Conservation (phyloP, 1,140 invertebrate species). For the Caerostris darwini region DNA sequence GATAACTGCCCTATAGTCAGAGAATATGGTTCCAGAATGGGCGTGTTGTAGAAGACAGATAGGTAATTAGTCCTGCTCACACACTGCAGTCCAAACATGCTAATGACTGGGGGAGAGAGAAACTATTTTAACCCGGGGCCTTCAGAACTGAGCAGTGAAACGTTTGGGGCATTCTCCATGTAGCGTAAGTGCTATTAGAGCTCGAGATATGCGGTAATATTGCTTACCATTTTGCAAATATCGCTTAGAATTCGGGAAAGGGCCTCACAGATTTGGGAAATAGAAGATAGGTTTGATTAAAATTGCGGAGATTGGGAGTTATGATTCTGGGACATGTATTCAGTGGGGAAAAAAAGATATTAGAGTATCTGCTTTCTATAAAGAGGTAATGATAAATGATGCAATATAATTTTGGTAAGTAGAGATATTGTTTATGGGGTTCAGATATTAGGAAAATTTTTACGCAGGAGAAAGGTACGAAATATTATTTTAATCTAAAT, state of each 20-base stretch:
- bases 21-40: conserved; percentile 57
- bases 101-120: conserved; percentile 59
- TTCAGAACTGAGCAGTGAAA: conserved; percentile 45
- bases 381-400: background rate
- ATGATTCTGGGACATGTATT: background rate
- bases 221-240: conserved; percentile 51
- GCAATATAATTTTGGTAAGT: background rate
- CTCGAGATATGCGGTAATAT: conserved; percentile 38
- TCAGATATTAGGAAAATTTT: background rate
- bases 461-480: background rate
- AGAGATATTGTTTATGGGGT: background rate
- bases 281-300: conserved; percentile 12
- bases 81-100: conserved; percentile 63
- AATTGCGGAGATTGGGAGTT: background rate
- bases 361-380: background rate
- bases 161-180: conserved; percentile 6
- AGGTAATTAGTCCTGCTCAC: conserved; percentile 65
- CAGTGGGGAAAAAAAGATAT: background rate
- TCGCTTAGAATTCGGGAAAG: conserved; percentile 6
- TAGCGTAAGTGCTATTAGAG: conserved; percentile 53
- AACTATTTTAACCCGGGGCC: conserved; percentile 69
- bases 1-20: conserved; percentile 57
- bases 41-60: conserved; percentile 69
- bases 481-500: no score
- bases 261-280: background rate